These are phyloP conservation scores for Anser brachyrhynchus DNA, from an alignment of 2,113 vertebrate species.

Conservation along the genomic window DNA sequence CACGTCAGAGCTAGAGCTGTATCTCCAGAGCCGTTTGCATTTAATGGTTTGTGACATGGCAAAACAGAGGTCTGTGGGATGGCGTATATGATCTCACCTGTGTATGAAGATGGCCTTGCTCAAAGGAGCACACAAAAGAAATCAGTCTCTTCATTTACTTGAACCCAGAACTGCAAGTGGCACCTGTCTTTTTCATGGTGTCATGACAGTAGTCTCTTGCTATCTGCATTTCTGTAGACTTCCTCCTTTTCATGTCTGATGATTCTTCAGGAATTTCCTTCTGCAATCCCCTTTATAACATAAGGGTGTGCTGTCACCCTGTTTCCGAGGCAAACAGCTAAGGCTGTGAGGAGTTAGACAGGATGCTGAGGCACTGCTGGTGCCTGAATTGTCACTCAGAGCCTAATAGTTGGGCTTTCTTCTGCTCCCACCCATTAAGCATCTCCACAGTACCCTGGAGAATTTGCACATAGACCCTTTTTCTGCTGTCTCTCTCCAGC, in stretches of 20 bases:
- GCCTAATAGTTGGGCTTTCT: not conserved
- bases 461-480: not conserved
- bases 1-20: not conserved
- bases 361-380: not conserved
- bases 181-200: not conserved
- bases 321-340: not conserved
- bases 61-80: not conserved
- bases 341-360: not conserved
- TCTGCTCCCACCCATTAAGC: not conserved
- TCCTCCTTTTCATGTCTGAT: not conserved
- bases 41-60: not conserved
- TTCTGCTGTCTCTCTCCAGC: not conserved
- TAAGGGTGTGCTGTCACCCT: not conserved
- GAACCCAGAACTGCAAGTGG: not conserved
- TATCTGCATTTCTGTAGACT: not conserved
- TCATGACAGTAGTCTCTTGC: not conserved
- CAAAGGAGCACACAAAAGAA: not conserved
- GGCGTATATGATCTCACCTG: not conserved
- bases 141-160: not conserved
- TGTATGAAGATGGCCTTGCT: not conserved
- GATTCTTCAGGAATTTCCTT: not conserved
- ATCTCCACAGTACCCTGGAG: not conserved
- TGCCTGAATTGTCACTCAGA: not conserved
- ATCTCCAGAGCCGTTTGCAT: not conserved
- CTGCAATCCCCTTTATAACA: not conserved